Percentiles rank a stretch among this genome's conserved stretches.
Evolutionary conservation across 2,113 vertebrate genomes (phyloP).

Genomic region (Gadus macrocephalus): DNA sequence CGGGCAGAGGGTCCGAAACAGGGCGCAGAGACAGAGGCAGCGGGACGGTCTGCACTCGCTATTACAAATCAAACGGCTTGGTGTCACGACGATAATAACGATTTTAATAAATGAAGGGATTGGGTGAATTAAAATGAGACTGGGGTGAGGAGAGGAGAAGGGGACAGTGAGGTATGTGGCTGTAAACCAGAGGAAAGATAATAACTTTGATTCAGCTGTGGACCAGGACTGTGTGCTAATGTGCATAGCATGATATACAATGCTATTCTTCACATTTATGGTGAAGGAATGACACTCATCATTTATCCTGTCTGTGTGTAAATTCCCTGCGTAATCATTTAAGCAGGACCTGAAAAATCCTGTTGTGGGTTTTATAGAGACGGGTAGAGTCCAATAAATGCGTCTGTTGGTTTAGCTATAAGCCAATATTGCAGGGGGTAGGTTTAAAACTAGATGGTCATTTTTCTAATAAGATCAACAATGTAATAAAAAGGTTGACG

Average conservation of each 20-base stretch:
- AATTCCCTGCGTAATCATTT: constrained; percentile 53
- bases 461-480: no score
- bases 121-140: constrained; percentile 82
- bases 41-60: constrained; percentile 68
- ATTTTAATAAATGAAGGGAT: constrained; percentile 98
- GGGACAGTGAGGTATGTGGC: constrained; percentile 81
- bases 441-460: no score
- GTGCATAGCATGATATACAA: constrained; percentile 59
- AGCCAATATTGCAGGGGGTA: no score
- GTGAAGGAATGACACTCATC: constrained; percentile 27
- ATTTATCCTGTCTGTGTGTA: constrained; percentile 52
- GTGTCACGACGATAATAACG: constrained; percentile 93
- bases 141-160: constrained; percentile 75
- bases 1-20: constrained; percentile 87
- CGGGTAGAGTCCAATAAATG: background rate
- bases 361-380: background rate
- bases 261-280: constrained; percentile 50
- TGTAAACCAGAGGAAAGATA: constrained; percentile 91
- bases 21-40: constrained; percentile 30
- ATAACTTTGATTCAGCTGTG: constrained; percentile 88
- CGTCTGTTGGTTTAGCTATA: background rate
- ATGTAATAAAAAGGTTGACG: no score
- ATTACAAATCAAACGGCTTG: constrained; percentile 92
- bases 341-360: constrained; percentile 34
- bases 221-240: constrained; percentile 79